Evolutionary conservation across 2,797 vertebrate genomes (phyloP).

Genomic region (Hoplostethus mediterraneus): DNA sequence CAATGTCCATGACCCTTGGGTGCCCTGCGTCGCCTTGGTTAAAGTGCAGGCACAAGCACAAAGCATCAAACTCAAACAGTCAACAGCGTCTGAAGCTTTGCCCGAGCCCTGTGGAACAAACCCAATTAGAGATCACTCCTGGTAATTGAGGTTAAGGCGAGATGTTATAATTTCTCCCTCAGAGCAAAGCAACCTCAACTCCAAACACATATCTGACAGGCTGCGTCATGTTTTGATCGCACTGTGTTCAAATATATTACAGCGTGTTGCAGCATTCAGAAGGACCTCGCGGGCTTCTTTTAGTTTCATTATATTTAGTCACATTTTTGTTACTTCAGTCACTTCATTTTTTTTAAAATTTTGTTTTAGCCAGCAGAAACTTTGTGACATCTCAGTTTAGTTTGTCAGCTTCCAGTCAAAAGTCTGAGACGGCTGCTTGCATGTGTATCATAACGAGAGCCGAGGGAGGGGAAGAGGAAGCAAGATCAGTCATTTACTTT

Average conservation of each 20-base stretch:
- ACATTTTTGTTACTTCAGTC: conserved; percentile 53
- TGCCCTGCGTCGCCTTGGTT: not conserved
- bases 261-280: conserved; percentile 57
- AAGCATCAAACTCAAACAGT: conserved; percentile 3
- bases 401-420: not conserved
- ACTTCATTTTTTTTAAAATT: not conserved
- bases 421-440: not conserved
- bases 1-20: not conserved
- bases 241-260: conserved; percentile 33
- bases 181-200: conserved; percentile 26
- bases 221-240: conserved; percentile 35
- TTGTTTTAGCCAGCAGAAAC: not conserved
- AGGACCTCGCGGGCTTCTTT: conserved; percentile 18
- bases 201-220: conserved; percentile 29
- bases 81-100: conserved; percentile 25
- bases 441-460: not conserved
- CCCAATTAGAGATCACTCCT: conserved; percentile 50
- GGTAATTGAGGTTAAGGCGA: conserved; percentile 42
- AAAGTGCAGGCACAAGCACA: conserved; percentile 3
- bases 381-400: not conserved
- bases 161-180: conserved; percentile 33
- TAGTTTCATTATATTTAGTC: conserved; percentile 49
- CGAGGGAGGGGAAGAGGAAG: not conserved
- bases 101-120: conserved; percentile 40
- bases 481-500: not conserved